Evolutionary conservation across 2,888 invertebrate genomes (phyloP), one percentile per base, ranked within the genome.

Genomic region (Resseliella maxima): DNA sequence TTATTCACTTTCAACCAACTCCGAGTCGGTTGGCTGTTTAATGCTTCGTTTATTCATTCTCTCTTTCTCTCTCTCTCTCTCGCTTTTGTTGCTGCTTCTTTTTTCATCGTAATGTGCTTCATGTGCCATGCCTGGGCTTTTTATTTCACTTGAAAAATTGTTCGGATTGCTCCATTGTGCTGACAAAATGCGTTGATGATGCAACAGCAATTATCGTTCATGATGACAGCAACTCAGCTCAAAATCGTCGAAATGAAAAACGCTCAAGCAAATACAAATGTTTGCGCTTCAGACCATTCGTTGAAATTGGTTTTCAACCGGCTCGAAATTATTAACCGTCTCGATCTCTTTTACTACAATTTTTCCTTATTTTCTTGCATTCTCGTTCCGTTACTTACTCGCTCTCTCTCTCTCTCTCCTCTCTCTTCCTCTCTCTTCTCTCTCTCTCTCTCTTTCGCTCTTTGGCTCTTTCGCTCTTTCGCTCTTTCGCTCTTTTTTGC

Each of bases 151-250:
- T 72, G 72, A 72, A 18, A 72, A 31, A 72, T 72, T 72, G 31
- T 72, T 72, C 31, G 72, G 72, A 72, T 72, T 72, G 72, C 31
- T 72, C 72, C 31, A 35, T 72, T 15, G 31, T 15, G 31, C 72
- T 72, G 72, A 15, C 31, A 31, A 72, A 72, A 31, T 72, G 72
- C 72, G 72, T 72, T 72, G 72, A 72, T 72, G 31, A 72, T 72
- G 72, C 72, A 72, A 72, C 72, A 72, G 31, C 72, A 72, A 27
- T 72, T 72, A 72, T 35, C 72, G 72, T 72, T 72, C 72, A 35
- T 72, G 72, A 72, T 72, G 72, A 72, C 72, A 72, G 72, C 72
- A 72, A 72, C 72, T 31, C 72, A 72, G 72, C 31, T 72, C 72
- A 15, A 31, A 8, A 12, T 31, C 72, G 31, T 72, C 31, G 31